Evolutionary conservation across 2,888 invertebrate genomes (phyloP), one percentile per base, ranked within the genome.

Genomic region (Phyllotreta striolata): DNA sequence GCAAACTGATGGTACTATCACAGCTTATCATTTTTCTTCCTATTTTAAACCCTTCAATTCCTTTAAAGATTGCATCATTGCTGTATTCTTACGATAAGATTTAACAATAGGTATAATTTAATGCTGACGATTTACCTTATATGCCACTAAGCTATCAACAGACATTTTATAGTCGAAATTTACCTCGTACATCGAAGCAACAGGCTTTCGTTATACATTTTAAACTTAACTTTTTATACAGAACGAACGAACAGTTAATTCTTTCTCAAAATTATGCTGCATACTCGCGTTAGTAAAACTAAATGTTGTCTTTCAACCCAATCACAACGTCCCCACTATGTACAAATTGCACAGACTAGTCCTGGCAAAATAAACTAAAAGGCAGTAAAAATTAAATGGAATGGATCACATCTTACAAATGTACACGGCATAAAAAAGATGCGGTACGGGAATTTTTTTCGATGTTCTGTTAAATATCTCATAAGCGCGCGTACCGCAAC

Each of bases 291-390:
- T 52, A 52, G 5, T 39, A 38, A 38, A 9, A 35, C 39, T 34
- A 52, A 61, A 52, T 57, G 46, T 62, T 62, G 55, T 57, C 58
- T 58, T 59, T 39, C 13, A 10, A 38, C 40, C 34, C 37, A 55
- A 51, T 55, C 56, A 35, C 44, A 52, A 8, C 39, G 62, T 56
- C 52, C 57, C 62, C 54, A 64, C 63, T 77, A 77, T 77, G 57
- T 77, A 77, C 77, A 77, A 71, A 79, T 79, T 79, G 79, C 79
- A 79, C 79, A 74, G 74, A 74, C 69, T 70, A 77, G 78, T 78
- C 79, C 78, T 78, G 78, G 78, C 77, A 73, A 69, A 66, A 58
- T 49, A 34, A 56, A 55, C 64, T 58, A 55, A 62, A 51, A 64
- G 55, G 35, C 65, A 62, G 63, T 55, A 38, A 44, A 65, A 62